Evolutionary conservation across 2,888 invertebrate species (phyloP), one percentile per base, ranked within the genome.

Genomic region (Lithosia quadra): DNA sequence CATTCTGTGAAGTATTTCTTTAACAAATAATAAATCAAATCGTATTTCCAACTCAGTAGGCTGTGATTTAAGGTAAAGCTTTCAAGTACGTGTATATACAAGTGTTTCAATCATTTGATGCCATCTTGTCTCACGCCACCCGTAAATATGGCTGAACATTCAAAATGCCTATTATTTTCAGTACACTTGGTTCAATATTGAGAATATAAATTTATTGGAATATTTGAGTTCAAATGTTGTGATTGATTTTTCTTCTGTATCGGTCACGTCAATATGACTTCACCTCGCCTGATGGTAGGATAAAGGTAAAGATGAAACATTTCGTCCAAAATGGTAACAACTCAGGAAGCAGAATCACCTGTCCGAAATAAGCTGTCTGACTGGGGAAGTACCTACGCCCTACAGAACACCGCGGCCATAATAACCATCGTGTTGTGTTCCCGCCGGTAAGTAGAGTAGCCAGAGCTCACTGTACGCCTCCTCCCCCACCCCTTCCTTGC

Each of bases 91-190:
- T 63, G 28, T 53, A 62, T 28, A 68, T n/a, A 22, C 57, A 68
- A 77, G 56, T 39, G 65, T 67, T 73, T 71, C 68, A 63, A 76
- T 77, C 71, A 76, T 73, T 63, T 67, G 55, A 58, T 76, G 58
- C 24, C 55, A 28, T 68, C 18, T 57, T 56, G 55, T 34, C 22
- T 55, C 34, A 34, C 63, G 34, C 15, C 58, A 33, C 33, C 28
- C 36, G 53, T 65, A 58, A 65, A 57, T 58, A 58, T 28, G 15
- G 57, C 28, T 65, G 65, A 59, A 24, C 59, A 59, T 65, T 65
- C 59, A 33, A 8, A 65, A 65, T 65, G 59, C 21, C 59, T 65
- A 58, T 65, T 65, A 65, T 58, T 28, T 65, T 58, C 43, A 58
- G 21, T 43, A 58, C 39, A 58, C 58, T 65, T 49, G 58, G 33